Base-by-base conservation (phyloP, 1,140 invertebrate genomes). In the Heliothis virescens region DNA sequence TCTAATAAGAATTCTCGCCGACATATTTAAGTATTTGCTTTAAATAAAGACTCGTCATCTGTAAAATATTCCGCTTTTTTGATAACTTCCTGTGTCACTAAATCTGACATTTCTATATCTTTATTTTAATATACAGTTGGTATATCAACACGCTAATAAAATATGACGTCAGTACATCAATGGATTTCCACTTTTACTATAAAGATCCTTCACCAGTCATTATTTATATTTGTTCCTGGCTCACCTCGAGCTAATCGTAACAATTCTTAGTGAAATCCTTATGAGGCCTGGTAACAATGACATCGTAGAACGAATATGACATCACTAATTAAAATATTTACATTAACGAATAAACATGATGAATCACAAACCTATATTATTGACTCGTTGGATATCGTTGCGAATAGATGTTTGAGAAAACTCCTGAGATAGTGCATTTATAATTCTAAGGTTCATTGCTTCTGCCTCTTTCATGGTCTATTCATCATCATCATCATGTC, bases 271-370 rank as follows among this genome's bases (percentile, higher is more conserved):
- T 3, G 11, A 3, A 34, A 72, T 34, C 11, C 67, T 53, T 21
- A 12, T 15, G 52, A 34, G 29, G 13, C 34, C 48, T 16, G n/a
- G 69, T 57, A 57, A 72, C 69, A 72, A 72, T 72, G 69, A 57
- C 52, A 12, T 26, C 26, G 13, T 41, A 55, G 50, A 53, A 21
- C 21, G 15, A 12, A 48, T 52, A 57, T 72, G 69, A 72, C 69
- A 72, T 72, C 69, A 72, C 18, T 57, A 72, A 57, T 72, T 57
- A 57, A 41, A 72, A 72, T 72, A 72, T 72, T 72, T 55, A 72
- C 69, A 34, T 55, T 34, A 41, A 11, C 52, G 7, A 57, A 57
- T 26, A 72, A 72, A 72, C 69, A 57, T 57, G 50, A 29, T 72
- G 69, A 72, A 29, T 72, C 69, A 72, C 29, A 29, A 57, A 55